A percentile compares a stretch with the other conserved stretches of the same genome.
These are phyloP conservation scores for Beris chalybata DNA, from an alignment of 2,888 invertebrate species.

Conservation along the genomic window DNA sequence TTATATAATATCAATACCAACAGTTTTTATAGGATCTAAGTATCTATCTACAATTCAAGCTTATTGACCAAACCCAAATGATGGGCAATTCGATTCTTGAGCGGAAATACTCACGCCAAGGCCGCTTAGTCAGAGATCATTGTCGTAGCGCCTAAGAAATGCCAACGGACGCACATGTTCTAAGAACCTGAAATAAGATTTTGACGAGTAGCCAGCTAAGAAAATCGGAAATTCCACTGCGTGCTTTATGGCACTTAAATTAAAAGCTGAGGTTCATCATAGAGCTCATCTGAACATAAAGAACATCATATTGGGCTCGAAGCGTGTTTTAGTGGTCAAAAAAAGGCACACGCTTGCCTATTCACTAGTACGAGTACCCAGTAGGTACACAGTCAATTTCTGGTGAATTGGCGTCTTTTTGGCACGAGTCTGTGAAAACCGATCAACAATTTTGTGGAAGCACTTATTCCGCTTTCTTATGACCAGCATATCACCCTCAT, in stretches of 20 bases:
- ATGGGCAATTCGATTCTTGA: neutral
- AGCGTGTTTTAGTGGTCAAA: neutral
- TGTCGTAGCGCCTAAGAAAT: slow-evolving; percentile 4
- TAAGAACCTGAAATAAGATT: slow-evolving; percentile 11
- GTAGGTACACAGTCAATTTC: slow-evolving; percentile 18
- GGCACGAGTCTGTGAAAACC: slow-evolving; percentile 15
- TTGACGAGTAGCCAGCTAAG: slow-evolving; percentile 21
- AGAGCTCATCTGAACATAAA: neutral
- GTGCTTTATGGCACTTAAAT: slow-evolving; percentile 26
- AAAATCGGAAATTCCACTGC: slow-evolving; percentile 27
- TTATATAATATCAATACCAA: no score
- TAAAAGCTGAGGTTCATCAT: neutral
- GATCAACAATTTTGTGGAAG: neutral
- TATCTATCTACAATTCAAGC: no score
- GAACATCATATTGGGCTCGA: slow-evolving; percentile 17
- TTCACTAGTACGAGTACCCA: neutral
- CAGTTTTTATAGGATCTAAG: no score
- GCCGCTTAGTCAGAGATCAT: slow-evolving; percentile 18
- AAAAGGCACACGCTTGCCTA: slow-evolving; percentile 18
- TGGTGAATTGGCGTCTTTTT: slow-evolving; percentile 18
- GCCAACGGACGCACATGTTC: slow-evolving; percentile 7
- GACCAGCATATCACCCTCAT: neutral
- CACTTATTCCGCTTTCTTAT: neutral
- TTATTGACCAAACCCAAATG: no score
- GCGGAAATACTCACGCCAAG: slow-evolving; percentile 25